Conservation (phyloP, 2,797 vertebrate species). For the Picus viridis region DNA sequence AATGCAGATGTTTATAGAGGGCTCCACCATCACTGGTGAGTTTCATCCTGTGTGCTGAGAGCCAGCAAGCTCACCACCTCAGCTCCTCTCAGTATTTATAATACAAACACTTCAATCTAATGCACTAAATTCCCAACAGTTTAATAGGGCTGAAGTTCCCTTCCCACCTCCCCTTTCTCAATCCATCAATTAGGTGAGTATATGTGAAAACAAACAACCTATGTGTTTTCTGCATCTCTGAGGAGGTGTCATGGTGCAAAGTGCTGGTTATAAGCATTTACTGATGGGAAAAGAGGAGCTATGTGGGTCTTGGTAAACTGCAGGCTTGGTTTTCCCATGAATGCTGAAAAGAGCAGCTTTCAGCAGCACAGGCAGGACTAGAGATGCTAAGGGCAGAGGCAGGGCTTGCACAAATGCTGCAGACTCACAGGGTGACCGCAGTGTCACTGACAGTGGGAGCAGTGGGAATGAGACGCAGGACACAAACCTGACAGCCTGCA, state of each 20-base stretch:
- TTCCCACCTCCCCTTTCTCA: conserved; percentile 40
- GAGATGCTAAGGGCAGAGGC: neutral
- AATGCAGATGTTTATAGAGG: conserved; percentile 18
- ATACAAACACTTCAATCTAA: conserved; percentile 53
- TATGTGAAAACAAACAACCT: conserved; percentile 71
- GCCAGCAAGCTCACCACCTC: neutral
- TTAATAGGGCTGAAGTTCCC: conserved; percentile 57
- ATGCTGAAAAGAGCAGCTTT: conserved; percentile 6
- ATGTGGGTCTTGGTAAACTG: conserved; percentile 15
- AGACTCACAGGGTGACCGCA: neutral
- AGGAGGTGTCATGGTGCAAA: conserved; percentile 42
- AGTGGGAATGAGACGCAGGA: neutral
- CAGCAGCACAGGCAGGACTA: neutral
- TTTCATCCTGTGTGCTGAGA: neutral
- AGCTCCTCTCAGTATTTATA: conserved; percentile 10
- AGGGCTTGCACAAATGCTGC: fast-evolving
- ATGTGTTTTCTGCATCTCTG: conserved; percentile 58
- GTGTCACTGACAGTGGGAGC: neutral
- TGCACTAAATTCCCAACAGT: conserved; percentile 18
- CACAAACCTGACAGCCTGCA: fast-evolving
- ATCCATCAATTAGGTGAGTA: conserved; percentile 68
- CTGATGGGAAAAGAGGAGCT: conserved; percentile 25
- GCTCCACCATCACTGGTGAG: neutral
- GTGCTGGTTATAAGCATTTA: neutral
- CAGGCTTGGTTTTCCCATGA: neutral